Evolutionary conservation across 2,113 vertebrate genomes (phyloP), one percentile per base, ranked within the genome.

Genomic region (Colinus virginianus): DNA sequence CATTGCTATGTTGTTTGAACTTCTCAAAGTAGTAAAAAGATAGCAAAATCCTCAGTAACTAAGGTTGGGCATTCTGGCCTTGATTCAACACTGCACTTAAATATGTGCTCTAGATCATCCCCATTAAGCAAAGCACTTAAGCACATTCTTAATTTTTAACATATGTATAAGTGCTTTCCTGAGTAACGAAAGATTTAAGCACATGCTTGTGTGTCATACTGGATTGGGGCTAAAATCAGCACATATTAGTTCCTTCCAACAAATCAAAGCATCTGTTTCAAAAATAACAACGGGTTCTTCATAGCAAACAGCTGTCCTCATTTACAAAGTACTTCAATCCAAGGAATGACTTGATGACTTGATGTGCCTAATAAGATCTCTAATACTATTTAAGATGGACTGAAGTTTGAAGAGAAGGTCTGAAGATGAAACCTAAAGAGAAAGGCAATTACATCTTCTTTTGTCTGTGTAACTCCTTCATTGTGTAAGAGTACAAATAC

Each of bases 71-170:
- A 87, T 92, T 82, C 84, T 96, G 91, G 94, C 87, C 78, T 74
- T 62, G 59, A 87, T 92, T 95, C 95, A 96, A 87, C 55, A 87
- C 71, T 89, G 87, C 93, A 96, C 89, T 96, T 95, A 91, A 94
- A 96, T 93, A 93, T 75, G 61, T 93, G 82, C n/a, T 91, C 92
- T 78, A 90, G 66, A 96, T 90, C 92, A 93, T 94, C 79, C 26
- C 93, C 90, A 90, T 96, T 96, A 96, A 93, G 95, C 43, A 86
- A 82, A 96, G 69, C 72, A 95, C 90, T 96, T 96, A 96, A 96
- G 93, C 79, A 91, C 69, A 86, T 94, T 95, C 95, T 93, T 96
- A 96, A 96, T 96, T 96, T 96, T 93, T 91, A 96, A 93, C 96
- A 96, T 94, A 93, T 95, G 95, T 78, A 91, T n/a, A 88, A 96